These are phyloP conservation scores for Panulirus ornatus DNA, from an alignment of 1,140 invertebrate species.

Conservation along the genomic window DNA sequence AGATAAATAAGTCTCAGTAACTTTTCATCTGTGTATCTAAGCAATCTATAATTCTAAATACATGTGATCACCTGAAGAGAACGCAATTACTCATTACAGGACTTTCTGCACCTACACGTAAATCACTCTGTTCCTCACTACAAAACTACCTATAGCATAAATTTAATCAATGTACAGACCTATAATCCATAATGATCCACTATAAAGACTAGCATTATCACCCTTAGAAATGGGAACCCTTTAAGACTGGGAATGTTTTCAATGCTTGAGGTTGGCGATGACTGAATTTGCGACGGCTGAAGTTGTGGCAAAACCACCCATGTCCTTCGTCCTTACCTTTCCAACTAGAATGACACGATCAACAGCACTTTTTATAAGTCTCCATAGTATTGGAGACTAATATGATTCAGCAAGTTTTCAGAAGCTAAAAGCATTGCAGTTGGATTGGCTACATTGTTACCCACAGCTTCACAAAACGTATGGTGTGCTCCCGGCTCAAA, in stretches of 20 bases:
- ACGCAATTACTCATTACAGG: too few species aligned
- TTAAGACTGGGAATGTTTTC: conserved; percentile 11
- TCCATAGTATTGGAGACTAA: conserved; percentile 93
- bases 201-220: neutral
- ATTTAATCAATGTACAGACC: too few species aligned
- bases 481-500: conserved; percentile 99
- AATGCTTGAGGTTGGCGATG: conserved; percentile 84
- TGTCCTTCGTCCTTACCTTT: conserved; percentile 83
- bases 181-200: conserved; percentile 1
- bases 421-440: conserved; percentile 97
- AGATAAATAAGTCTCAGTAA: too few species aligned
- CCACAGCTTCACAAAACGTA: conserved; percentile 96
- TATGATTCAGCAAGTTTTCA: conserved; percentile 95
- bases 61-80: too few species aligned
- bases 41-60: too few species aligned
- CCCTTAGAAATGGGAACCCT: too few species aligned
- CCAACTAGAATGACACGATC: conserved; percentile 93
- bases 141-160: too few species aligned
- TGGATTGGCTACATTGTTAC: conserved; percentile 98
- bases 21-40: too few species aligned
- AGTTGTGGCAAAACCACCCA: conserved; percentile 94
- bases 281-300: conserved; percentile 95
- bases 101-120: too few species aligned
- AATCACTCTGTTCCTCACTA: too few species aligned
- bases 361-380: conserved; percentile 91